Evolutionary conservation across 2,888 invertebrate species (phyloP), one percentile per base, ranked within the genome.

Genomic region (Thecophora atra): DNA sequence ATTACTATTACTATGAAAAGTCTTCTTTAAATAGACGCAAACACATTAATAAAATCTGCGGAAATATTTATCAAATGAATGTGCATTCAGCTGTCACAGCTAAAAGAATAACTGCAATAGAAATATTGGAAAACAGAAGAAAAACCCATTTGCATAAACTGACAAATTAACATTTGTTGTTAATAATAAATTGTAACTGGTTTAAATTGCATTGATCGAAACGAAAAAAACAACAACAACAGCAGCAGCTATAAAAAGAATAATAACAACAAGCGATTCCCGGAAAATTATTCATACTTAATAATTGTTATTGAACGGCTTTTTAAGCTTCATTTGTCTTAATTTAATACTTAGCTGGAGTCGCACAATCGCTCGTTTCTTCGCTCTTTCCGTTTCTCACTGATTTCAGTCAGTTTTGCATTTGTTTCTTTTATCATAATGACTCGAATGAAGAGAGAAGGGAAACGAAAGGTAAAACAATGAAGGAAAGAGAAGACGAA

Each of bases 211-310:
- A 63, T 42, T 62, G 37, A 30, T 11, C 7, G 37, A 2, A 37
- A 37, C 21, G 6, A 13, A 37, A 30, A 21, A 13, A 11, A n/a
- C 47, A 47, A 47, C 47, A 47, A 47, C 47, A 47, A 47, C 6
- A 47, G 21, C 17, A 60, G 8, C 26, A 60, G 28, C 26, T 2
- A 24, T 11, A 21, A 60, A 1, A 47, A 15, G 1, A 47, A 47
- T 17, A 47, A 47, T 17, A 47, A 47, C 47, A 47, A 47, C 47
- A 52, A 15, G n/a, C 54, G 37, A 37, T 67, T 56, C 28, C 67
- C 67, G 67, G 67, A 67, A 67, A 28, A 66, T 66, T 66, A 30
- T 66, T 66, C 66, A 66, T 56, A 4, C 24, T 56, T 66, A 51
- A 30, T 65, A 66, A 66, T 66, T 66, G 28, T 28, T 66, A 52